Evolutionary conservation across 2,888 invertebrate species (phyloP).

Genomic region (Leucozona laternaria): DNA sequence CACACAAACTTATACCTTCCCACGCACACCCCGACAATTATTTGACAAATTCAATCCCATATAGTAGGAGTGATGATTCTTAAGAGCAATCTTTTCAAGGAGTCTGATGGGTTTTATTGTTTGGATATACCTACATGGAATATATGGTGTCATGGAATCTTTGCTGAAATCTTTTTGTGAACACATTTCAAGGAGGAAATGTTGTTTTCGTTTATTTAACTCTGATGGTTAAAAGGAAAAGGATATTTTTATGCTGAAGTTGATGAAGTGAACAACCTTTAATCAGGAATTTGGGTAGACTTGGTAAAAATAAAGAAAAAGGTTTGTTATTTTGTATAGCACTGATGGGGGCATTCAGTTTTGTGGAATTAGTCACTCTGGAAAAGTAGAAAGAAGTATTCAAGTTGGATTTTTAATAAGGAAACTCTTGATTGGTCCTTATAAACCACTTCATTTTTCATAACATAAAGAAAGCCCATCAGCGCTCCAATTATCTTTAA

Average conservation of each 20-base stretch:
- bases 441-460: no score
- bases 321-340: not conserved
- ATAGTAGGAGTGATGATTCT: conserved; percentile 56
- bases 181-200: conserved; percentile 30
- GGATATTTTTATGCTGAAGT: not conserved
- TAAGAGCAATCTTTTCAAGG: conserved; percentile 38
- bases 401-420: no score
- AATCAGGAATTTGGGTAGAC: not conserved
- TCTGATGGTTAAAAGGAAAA: not conserved
- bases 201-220: not conserved
- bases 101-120: conserved; percentile 17
- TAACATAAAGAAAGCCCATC: no score
- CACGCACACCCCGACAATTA: conserved; percentile 54
- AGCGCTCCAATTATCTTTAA: no score
- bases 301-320: not conserved
- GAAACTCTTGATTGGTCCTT: no score
- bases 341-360: not conserved
- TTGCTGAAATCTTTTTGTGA: conserved; percentile 33
- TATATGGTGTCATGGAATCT: conserved; percentile 42
- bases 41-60: conserved; percentile 67
- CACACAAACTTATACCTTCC: conserved; percentile 19
- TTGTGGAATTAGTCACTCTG: not conserved
- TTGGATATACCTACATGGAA: not conserved
- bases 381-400: no score
- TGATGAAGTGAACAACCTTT: not conserved